A percentile compares a stretch with the other conserved stretches of the same genome.
phyloP scores from a whole-genome alignment of 1,140 invertebrate species.

The Neodiprion lecontei region DNA sequence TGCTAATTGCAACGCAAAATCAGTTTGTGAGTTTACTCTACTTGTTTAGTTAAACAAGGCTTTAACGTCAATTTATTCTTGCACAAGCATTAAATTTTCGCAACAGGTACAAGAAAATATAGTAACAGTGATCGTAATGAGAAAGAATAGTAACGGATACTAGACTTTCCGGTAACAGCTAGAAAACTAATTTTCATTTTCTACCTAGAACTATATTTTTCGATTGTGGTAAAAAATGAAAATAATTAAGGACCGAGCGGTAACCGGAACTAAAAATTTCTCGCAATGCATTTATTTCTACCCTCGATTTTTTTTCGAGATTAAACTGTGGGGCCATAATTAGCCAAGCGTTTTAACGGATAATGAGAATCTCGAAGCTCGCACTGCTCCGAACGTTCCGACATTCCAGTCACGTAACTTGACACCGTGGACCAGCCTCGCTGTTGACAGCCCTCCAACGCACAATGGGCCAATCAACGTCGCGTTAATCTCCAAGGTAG shows the following conservation, averaged over 20 bases:
- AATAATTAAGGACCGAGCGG: not conserved
- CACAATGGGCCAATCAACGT: not conserved
- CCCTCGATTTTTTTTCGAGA: not conserved
- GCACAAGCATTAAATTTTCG: too few species aligned
- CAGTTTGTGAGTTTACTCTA: too few species aligned
- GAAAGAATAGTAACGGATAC: too few species aligned
- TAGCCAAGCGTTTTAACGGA: not conserved
- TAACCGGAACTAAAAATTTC: not conserved
- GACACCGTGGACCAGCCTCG: not conserved
- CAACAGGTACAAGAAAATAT: too few species aligned
- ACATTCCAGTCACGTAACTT: not conserved
- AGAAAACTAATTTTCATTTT: too few species aligned
- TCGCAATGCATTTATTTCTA: not conserved
- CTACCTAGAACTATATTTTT: too few species aligned
- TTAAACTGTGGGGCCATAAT: not conserved
- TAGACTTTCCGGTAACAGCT: too few species aligned
- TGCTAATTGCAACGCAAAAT: too few species aligned
- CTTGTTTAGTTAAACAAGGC: too few species aligned
- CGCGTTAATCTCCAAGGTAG: not conserved
- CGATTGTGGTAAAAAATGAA: too few species aligned
- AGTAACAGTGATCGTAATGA: too few species aligned
- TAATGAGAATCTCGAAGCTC: not conserved
- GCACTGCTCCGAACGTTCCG: not conserved
- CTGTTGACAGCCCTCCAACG: not conserved
- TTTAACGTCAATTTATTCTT: too few species aligned